Evolutionary conservation across 2,888 invertebrate genomes (phyloP), one percentile per base, ranked within the genome.

Genomic region (Eupithecia subumbrata): DNA sequence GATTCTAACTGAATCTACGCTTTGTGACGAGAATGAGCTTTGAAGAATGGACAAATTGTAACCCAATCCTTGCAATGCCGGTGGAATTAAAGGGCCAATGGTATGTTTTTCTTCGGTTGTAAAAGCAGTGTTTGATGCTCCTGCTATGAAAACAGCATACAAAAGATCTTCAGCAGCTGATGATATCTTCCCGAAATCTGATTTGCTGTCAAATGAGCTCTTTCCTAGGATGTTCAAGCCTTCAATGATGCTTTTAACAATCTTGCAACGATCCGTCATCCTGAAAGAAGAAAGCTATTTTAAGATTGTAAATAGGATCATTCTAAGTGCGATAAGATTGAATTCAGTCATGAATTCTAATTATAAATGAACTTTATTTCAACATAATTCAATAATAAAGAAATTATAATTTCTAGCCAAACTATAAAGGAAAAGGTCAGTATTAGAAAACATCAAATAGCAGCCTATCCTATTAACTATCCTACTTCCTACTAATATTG

Each of bases 161-260:
- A 74, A 70, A 16, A 74, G 52, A 25, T 74, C 70, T 74, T 74
- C 74, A 22, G 70, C 70, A 16, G 70, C 56, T 43, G 74, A 45
- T 22, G 70, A 52, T 37, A 60, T 52, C 74, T 74, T 74, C 12
- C 12, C 66, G 2, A 45, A 37, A 37, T 74, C 68, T 7, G 64
- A 30, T 30, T 63, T 69, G 45, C 22, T 66, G 43, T 66, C 11
- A 48, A 68, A 68, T n/a, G 68, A 22, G 16, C 25, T 48, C 5
- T 52, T 69, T 69, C 30, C 69, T 34, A 69, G 52, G 30, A 30
- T 52, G 8, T 69, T 69, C 12, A 68, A 43, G 16, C 52, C 48
- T 69, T 69, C 69, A n/a, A 69, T 30, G 34, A 69, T 69, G 18
- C 52, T 16, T 48, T 48, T 48, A 3, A 69, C 48, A 48, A 52